phyloP scores from a whole-genome alignment of 2,888 invertebrate species.

The Carcina quercana region DNA sequence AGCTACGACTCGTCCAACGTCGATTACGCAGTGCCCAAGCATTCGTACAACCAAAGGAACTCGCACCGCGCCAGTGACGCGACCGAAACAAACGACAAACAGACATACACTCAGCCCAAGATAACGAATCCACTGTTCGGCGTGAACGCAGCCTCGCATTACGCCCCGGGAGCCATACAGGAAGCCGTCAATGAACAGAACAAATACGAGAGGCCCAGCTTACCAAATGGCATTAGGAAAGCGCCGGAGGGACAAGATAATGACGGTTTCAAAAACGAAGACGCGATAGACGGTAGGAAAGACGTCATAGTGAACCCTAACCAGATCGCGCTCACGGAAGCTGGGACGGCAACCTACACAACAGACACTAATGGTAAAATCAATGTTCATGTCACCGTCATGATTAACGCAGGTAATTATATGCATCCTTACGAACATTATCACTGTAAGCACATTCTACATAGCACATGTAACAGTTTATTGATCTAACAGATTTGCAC shows the following conservation, averaged over 20 bases:
- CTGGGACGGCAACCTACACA: constrained; percentile 74
- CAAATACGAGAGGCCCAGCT: constrained; percentile 42
- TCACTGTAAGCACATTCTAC: constrained; percentile 36
- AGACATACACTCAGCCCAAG: constrained; percentile 41
- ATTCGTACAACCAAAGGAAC: constrained; percentile 42
- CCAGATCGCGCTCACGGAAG: constrained; percentile 65
- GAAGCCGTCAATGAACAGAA: constrained; percentile 34
- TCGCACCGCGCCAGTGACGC: constrained; percentile 37
- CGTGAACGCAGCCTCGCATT: constrained; percentile 64
- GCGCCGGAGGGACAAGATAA: constrained; percentile 90
- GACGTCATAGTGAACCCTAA: constrained; percentile 59
- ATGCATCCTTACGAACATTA: constrained; percentile 67
- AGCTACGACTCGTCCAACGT: constrained; percentile 57
- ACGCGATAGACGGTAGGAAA: constrained; percentile 75
- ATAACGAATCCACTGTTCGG: constrained; percentile 63
- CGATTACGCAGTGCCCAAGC: constrained; percentile 58
- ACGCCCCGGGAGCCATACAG: constrained; percentile 44
- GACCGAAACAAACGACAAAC: constrained; percentile 37
- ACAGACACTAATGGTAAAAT: constrained; percentile 90
- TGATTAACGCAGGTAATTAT: constrained; percentile 83
- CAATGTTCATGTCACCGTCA: constrained; percentile 90
- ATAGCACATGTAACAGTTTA: constrained; percentile 36
- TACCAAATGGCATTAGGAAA: constrained; percentile 74
- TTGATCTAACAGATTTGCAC: constrained; percentile 64
- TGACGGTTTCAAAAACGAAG: constrained; percentile 77